A percentile compares a stretch with the other conserved stretches of the same genome.
Evolutionary conservation across 2,888 invertebrate species (phyloP).

Genomic region (Nomada fabriciana): DNA sequence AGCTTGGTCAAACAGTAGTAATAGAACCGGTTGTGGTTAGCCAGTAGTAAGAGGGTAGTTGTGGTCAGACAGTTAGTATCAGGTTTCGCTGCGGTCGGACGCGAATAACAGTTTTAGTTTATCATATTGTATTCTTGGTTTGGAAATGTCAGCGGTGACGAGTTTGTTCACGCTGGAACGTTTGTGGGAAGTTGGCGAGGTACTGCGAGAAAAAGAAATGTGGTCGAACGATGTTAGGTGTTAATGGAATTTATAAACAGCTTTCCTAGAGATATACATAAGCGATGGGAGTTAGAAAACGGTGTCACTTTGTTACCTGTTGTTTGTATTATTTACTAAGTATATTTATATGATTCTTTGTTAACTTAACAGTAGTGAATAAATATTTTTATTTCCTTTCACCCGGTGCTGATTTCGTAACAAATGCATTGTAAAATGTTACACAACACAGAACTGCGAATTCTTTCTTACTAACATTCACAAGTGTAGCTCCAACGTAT

Average conservation of each 20-base stretch:
- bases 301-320: no score
- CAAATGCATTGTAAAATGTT: no score
- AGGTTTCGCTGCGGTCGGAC: constrained; percentile 65
- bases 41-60: constrained; percentile 73
- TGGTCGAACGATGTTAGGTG: not conserved
- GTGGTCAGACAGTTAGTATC: constrained; percentile 71
- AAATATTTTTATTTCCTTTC: no score
- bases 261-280: not conserved
- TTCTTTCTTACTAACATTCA: no score
- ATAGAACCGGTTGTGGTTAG: constrained; percentile 70
- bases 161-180: constrained; percentile 4
- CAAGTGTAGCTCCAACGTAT: no score
- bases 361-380: no score
- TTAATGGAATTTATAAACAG: constrained; percentile 30
- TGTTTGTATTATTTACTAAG: no score
- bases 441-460: no score
- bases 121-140: constrained; percentile 64
- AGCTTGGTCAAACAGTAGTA: constrained; percentile 71
- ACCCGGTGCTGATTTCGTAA: no score
- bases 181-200: constrained; percentile 2
- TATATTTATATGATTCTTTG: no score
- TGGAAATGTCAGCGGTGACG: constrained; percentile 49
- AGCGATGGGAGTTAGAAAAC: no score
- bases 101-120: constrained; percentile 68
- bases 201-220: not conserved